Conservation (phyloP, 2,113 vertebrate genomes). For the Daphoenositta chrysoptera region DNA sequence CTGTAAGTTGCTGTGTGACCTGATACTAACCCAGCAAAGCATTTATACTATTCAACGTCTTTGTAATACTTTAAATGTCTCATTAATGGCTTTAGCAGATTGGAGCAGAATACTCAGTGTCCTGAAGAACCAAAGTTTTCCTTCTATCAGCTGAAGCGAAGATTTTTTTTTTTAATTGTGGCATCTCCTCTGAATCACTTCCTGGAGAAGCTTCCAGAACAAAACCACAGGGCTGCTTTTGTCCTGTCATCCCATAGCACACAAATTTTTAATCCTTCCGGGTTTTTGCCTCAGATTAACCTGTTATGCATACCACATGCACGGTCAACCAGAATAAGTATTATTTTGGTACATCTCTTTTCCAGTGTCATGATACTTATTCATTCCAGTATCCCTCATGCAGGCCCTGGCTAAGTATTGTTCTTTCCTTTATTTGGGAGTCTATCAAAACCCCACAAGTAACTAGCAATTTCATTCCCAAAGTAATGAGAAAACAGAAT, state of each 20-base stretch:
- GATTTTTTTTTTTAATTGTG: background rate
- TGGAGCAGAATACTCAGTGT: background rate
- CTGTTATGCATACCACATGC: background rate
- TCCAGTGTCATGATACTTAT: background rate
- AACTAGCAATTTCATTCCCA: background rate
- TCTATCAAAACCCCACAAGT: background rate
- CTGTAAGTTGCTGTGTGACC: background rate
- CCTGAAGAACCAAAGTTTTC: background rate
- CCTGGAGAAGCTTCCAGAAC: background rate
- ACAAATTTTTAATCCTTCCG: background rate
- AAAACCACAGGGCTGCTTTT: background rate
- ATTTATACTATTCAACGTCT: background rate
- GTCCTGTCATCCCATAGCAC: fast-evolving
- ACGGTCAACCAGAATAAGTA: background rate
- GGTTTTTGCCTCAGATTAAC: background rate
- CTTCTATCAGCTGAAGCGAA: background rate
- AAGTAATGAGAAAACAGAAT: background rate
- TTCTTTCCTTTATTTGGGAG: background rate
- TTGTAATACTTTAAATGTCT: background rate
- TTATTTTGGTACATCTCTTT: background rate
- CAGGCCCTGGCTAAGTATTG: background rate
- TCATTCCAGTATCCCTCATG: background rate
- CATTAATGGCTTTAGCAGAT: background rate
- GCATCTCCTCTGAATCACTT: background rate
- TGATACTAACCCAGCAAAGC: background rate